Percentiles rank a stretch among this genome's conserved stretches.
Conservation (phyloP, 2,888 invertebrate species). For the Tachina fera region DNA sequence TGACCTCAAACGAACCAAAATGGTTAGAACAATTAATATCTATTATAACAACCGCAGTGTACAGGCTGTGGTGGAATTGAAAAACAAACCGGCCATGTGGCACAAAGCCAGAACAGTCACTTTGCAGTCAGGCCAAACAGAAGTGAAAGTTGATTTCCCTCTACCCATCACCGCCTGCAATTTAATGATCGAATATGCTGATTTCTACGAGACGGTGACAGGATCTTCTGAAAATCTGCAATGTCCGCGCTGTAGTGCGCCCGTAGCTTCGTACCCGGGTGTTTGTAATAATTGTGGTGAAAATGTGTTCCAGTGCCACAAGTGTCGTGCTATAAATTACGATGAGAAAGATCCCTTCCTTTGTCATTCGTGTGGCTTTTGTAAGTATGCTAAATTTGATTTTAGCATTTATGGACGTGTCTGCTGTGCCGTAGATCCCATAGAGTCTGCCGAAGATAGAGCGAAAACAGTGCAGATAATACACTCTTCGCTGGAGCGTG, state of each 20-base stretch:
- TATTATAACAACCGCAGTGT: constrained; percentile 98
- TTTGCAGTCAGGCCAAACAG: constrained; percentile 95
- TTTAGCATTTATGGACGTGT: constrained; percentile 95
- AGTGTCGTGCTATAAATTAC: constrained; percentile 99
- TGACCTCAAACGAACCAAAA: constrained; percentile 97
- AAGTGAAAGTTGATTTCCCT: constrained; percentile 98
- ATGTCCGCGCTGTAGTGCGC: constrained; percentile 97
- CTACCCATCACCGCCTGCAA: constrained; percentile 98
- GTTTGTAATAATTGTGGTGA: constrained; percentile 94
- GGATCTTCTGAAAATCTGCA: constrained; percentile 95
- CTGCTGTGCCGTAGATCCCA: constrained; percentile 98
- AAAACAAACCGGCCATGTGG: constrained; percentile 98
- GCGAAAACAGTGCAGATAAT: constrained; percentile 97
- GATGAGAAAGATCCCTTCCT: constrained; percentile 99
- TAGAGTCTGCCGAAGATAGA: constrained; percentile 97
- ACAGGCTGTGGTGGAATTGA: constrained; percentile 98
- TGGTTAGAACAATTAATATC: constrained; percentile 97
- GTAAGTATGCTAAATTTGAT: constrained; percentile 99
- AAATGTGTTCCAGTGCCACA: constrained; percentile 99
- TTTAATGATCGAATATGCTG: constrained; percentile 98
- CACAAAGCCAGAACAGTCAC: constrained; percentile 97
- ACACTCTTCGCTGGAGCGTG: constrained; percentile 95
- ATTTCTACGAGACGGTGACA: constrained; percentile 98
- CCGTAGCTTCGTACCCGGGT: constrained; percentile 98
- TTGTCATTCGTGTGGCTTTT: constrained; percentile 99